These are phyloP conservation scores for Melanostoma scalare DNA, from an alignment of 2,888 invertebrate genomes.

Conservation along the genomic window DNA sequence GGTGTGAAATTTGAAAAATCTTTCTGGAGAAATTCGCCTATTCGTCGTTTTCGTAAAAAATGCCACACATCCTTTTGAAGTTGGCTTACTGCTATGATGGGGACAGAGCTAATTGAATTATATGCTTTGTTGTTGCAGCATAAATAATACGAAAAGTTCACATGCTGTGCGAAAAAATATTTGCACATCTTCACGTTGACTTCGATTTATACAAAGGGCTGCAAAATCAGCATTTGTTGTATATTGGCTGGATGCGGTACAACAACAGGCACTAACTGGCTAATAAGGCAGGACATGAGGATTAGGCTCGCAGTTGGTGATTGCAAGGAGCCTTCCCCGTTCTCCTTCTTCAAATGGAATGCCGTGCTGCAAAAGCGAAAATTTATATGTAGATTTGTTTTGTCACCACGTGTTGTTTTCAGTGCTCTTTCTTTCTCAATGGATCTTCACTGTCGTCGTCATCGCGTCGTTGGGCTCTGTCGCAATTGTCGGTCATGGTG, in stretches of 20 bases:
- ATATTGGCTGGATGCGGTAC: conserved; percentile 23
- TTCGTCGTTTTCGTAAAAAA: conserved; percentile 42
- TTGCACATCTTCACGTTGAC: conserved; percentile 70
- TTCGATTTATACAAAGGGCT: conserved; percentile 68
- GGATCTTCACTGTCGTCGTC: conserved; percentile 21
- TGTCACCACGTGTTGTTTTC: conserved; percentile 65
- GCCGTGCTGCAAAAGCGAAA: conserved; percentile 68
- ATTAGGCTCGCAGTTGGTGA: conserved; percentile 69
- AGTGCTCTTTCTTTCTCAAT: conserved; percentile 4
- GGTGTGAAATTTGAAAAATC: too few relatives aligned
- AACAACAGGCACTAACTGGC: conserved; percentile 60
- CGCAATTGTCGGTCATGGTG: conserved; percentile 30
- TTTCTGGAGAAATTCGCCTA: conserved; percentile 18
- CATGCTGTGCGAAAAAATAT: conserved; percentile 69
- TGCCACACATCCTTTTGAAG: conserved; percentile 65
- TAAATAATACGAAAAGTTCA: conserved; percentile 58
- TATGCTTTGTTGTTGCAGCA: conserved; percentile 67
- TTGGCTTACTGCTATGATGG: conserved; percentile 40
- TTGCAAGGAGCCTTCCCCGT: conserved; percentile 36
- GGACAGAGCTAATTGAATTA: conserved; percentile 71
- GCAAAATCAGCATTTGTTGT: conserved; percentile 59
- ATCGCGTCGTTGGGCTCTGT: conserved; percentile 11
- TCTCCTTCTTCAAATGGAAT: conserved; percentile 30
- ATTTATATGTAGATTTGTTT: conserved; percentile 73
- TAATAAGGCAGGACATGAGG: conserved; percentile 71